These are phyloP conservation scores for Xerus rutilus DNA, from an alignment of 2,797 vertebrate genomes.

Conservation along the genomic window DNA sequence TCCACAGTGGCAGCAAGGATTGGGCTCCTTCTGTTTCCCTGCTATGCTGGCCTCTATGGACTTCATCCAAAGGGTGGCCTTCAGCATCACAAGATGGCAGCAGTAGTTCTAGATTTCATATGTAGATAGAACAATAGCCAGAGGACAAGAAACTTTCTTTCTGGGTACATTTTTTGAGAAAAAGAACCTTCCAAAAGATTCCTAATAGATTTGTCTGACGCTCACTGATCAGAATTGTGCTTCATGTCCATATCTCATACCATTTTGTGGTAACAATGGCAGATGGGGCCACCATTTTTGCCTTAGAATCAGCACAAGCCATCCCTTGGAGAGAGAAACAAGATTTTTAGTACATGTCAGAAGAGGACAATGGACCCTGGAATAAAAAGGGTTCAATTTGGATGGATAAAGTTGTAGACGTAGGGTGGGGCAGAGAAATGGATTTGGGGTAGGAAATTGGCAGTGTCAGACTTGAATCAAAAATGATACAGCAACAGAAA, in stretches of 20 bases:
- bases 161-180: not conserved
- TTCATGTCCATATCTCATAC: not conserved
- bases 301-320: not conserved
- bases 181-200: not conserved
- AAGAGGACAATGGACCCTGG: not conserved
- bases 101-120: not conserved
- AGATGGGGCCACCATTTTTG: not conserved
- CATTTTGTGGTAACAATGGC: not conserved
- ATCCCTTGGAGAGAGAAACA: not conserved
- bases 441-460: not conserved
- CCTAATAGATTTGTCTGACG: not conserved
- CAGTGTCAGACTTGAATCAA: not conserved
- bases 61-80: not conserved
- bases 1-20: not conserved
- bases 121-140: not conserved
- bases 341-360: not conserved
- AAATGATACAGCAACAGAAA: not conserved
- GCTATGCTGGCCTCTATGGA: not conserved
- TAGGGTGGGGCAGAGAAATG: not conserved
- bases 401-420: not conserved
- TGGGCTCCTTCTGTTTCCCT: not conserved
- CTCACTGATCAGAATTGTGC: not conserved
- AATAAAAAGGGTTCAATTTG: not conserved
- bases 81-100: not conserved
- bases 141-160: not conserved